Evolutionary conservation across 92 coral and sea anemone species (phyloP).

Genomic region (Virgularia gustaviana): DNA sequence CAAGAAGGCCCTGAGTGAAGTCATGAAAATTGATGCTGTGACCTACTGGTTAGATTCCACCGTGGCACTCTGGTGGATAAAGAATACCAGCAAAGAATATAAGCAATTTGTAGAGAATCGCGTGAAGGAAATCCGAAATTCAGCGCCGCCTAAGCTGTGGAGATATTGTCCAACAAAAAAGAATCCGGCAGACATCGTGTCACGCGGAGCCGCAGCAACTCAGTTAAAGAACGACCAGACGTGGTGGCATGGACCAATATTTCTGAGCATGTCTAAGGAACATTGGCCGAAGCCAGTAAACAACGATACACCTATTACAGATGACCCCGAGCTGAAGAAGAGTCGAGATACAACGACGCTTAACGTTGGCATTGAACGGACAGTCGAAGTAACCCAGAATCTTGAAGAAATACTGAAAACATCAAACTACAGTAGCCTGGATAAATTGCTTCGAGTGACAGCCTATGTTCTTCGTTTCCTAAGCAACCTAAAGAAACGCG

Average conservation of each 20-base stretch:
- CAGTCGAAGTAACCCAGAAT: not conserved
- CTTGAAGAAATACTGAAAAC: slow-evolving; percentile 17
- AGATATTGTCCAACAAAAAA: slow-evolving; percentile 8
- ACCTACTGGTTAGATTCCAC: slow-evolving; percentile 30
- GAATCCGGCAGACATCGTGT: slow-evolving; percentile 12
- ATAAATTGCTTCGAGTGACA: slow-evolving; percentile 38
- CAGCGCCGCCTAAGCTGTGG: slow-evolving; percentile 4
- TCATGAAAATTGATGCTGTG: slow-evolving; percentile 23
- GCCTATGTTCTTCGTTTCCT: slow-evolving; percentile 42
- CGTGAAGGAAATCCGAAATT: not conserved
- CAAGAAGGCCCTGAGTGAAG: slow-evolving; percentile 14
- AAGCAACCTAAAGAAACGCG: slow-evolving; percentile 14
- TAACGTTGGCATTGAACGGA: not conserved
- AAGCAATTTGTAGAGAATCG: slow-evolving; percentile 26
- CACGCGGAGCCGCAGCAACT: slow-evolving; percentile 14
- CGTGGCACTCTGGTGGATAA: slow-evolving; percentile 27
- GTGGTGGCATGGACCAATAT: slow-evolving; percentile 25
- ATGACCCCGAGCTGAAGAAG: slow-evolving; percentile 10
- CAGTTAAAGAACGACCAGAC: not conserved
- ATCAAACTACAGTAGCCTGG: slow-evolving; percentile 35
- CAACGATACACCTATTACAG: not conserved
- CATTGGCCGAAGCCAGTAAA: slow-evolving; percentile 7
- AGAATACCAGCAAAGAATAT: slow-evolving; percentile 10
- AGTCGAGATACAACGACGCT: not conserved
- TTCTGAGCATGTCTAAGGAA: not conserved